These are phyloP conservation scores for Triplophysa rosa DNA, from an alignment of 2,113 vertebrate genomes.

Conservation along the genomic window DNA sequence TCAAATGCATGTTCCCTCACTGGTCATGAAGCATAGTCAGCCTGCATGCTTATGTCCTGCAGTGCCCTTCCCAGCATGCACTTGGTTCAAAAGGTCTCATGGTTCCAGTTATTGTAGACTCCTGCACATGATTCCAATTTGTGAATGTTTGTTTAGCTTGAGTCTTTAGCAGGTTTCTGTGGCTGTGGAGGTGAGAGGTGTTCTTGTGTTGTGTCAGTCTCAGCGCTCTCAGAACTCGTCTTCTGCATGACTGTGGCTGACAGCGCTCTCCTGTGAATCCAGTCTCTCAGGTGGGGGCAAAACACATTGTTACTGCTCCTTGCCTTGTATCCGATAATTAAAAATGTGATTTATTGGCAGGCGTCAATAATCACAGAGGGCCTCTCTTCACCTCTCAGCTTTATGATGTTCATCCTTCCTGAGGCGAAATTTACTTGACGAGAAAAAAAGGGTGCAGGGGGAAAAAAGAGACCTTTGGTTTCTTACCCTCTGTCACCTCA, in stretches of 20 bases:
- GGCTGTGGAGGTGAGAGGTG: slow-evolving; percentile 61
- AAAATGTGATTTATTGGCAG: slow-evolving; percentile 88
- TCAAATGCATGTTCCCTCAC: slow-evolving; percentile 54
- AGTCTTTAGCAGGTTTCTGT: slow-evolving; percentile 46
- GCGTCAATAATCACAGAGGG: slow-evolving; percentile 72
- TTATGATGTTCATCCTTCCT: slow-evolving; percentile 80
- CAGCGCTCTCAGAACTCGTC: slow-evolving; percentile 65
- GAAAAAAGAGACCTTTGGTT: slow-evolving; percentile 52
- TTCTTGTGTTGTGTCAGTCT: slow-evolving; percentile 65
- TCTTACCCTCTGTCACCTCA: slow-evolving; percentile 54
- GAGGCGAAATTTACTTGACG: slow-evolving; percentile 84
- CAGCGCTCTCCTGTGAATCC: slow-evolving; percentile 80
- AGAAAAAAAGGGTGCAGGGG: slow-evolving; percentile 63
- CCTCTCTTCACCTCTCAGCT: slow-evolving; percentile 62
- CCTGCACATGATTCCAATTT: slow-evolving; percentile 33
- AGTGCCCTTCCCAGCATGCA: slow-evolving; percentile 22
- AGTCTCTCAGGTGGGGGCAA: slow-evolving; percentile 11
- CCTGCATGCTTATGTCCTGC: slow-evolving; percentile 13
- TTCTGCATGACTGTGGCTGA: slow-evolving; percentile 78
- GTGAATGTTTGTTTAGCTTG: slow-evolving; percentile 57
- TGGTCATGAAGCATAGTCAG: slow-evolving; percentile 44
- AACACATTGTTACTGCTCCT: slow-evolving; percentile 74
- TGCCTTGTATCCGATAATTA: slow-evolving; percentile 88
- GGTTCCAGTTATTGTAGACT: neutral
- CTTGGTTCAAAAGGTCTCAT: slow-evolving; percentile 15